Percentiles rank a stretch among this genome's conserved stretches.
Evolutionary conservation across 1,140 invertebrate genomes (phyloP).

Genomic region (Drosophila biarmipes): DNA sequence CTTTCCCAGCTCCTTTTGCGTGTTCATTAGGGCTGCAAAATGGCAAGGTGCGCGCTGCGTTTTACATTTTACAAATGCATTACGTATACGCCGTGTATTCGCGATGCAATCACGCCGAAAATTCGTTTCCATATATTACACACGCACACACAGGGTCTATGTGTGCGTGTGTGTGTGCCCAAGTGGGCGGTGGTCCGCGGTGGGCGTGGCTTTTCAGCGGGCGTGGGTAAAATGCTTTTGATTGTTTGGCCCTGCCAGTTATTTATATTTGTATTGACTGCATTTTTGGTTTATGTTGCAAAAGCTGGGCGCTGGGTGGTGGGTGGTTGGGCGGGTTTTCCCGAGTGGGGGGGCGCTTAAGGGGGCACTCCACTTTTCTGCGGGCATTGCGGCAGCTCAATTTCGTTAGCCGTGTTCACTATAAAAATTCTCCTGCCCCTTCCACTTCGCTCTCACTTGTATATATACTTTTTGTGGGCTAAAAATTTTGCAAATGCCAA

Average conservation of each 20-base stretch:
- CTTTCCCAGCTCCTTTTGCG: constrained; percentile 12
- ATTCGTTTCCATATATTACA: constrained; percentile 58
- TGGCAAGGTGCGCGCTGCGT: constrained; percentile 40
- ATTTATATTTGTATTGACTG: constrained; percentile 63
- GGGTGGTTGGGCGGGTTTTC: background rate
- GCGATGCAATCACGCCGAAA: constrained; percentile 63
- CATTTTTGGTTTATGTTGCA: constrained; percentile 58
- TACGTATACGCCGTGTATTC: constrained; percentile 57
- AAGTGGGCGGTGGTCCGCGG: background rate
- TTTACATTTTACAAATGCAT: constrained; percentile 54
- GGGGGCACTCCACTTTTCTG: constrained; percentile 1
- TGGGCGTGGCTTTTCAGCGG: background rate
- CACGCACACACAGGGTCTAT: constrained; percentile 8
- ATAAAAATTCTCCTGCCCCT: constrained; percentile 12
- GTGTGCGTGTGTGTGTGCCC: constrained; percentile 1
- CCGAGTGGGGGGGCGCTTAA: background rate
- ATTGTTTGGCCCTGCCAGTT: constrained; percentile 57
- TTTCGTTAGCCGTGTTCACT: constrained; percentile 29
- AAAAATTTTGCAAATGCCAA: constrained; percentile 39
- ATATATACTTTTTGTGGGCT: background rate
- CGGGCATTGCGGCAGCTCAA: constrained; percentile 36
- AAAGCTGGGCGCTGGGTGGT: background rate
- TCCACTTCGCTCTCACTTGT: background rate
- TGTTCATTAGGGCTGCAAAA: constrained; percentile 33
- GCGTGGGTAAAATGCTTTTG: constrained; percentile 49